phyloP scores from a whole-genome alignment of 1,140 invertebrate species.

The Musca domestica region DNA sequence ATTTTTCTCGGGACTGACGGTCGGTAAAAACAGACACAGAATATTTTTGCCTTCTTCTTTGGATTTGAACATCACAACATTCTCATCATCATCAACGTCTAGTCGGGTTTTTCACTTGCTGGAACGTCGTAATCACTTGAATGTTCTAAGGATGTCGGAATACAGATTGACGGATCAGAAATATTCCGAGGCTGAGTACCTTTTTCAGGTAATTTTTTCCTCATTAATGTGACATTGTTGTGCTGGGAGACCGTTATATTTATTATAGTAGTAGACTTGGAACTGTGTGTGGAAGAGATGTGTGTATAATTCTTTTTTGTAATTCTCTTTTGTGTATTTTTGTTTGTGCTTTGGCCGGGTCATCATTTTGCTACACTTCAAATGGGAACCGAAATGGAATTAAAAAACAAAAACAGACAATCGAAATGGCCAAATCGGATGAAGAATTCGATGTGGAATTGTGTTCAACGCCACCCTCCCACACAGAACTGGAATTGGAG shows the following conservation, averaged over 20 bases:
- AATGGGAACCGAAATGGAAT: not conserved
- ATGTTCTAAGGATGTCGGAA: conserved; percentile 22
- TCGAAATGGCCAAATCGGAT: conserved; percentile 31
- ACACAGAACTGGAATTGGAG: conserved; percentile 21
- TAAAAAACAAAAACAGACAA: conserved; percentile 21
- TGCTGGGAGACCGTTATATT: not conserved
- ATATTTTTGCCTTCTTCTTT: no score
- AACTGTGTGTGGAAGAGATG: not conserved
- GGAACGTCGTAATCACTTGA: no score
- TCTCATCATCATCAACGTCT: no score
- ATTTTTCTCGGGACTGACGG: no score
- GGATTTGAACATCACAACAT: no score
- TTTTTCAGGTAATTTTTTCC: conserved; percentile 22
- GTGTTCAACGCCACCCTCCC: conserved; percentile 22
- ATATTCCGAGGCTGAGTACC: conserved; percentile 26
- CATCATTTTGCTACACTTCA: not conserved
- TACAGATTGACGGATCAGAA: conserved; percentile 26
- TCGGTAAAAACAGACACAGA: no score
- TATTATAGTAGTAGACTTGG: no score
- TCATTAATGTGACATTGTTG: not conserved
- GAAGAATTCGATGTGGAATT: conserved; percentile 26
- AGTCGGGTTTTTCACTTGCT: no score
- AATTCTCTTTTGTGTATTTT: conserved; percentile 19
- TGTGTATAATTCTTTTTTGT: conserved; percentile 26
- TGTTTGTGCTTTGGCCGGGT: conserved; percentile 15